These are phyloP conservation scores for Nesogale talazaci DNA, from an alignment of 2,113 vertebrate species.

Conservation along the genomic window DNA sequence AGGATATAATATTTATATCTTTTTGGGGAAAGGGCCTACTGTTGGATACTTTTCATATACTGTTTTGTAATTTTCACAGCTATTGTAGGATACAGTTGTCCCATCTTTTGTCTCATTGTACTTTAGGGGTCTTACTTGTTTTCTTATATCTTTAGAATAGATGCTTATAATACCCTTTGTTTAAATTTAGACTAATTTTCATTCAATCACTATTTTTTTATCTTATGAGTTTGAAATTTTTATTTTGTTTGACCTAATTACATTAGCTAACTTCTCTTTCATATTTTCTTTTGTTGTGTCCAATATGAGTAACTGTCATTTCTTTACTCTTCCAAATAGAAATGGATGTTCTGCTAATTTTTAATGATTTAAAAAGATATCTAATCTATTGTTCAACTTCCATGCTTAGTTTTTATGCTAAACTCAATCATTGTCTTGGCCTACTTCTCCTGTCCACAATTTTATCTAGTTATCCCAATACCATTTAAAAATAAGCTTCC, in stretches of 20 bases:
- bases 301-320: not conserved
- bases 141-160: no score
- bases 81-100: no score
- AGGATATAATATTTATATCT: no score
- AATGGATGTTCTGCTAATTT: not conserved
- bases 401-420: not conserved
- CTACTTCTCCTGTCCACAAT: not conserved
- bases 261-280: not conserved
- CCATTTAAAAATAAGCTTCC: not conserved
- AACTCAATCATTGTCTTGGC: not conserved
- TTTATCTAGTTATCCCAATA: not conserved
- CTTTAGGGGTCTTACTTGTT: no score
- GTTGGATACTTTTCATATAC: no score
- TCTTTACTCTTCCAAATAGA: conserved; percentile 1
- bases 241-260: not conserved
- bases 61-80: no score
- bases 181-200: no score
- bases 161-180: no score
- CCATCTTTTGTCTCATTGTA: no score
- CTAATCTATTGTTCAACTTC: not conserved
- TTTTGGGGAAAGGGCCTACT: no score
- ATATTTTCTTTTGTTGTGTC: not conserved
- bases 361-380: not conserved
- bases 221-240: no score
- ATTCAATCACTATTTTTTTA: no score